Percentiles rank a stretch among this genome's conserved stretches.
These are phyloP conservation scores for Linurgus olivaceus DNA, from an alignment of 2,797 vertebrate species.

Conservation along the genomic window DNA sequence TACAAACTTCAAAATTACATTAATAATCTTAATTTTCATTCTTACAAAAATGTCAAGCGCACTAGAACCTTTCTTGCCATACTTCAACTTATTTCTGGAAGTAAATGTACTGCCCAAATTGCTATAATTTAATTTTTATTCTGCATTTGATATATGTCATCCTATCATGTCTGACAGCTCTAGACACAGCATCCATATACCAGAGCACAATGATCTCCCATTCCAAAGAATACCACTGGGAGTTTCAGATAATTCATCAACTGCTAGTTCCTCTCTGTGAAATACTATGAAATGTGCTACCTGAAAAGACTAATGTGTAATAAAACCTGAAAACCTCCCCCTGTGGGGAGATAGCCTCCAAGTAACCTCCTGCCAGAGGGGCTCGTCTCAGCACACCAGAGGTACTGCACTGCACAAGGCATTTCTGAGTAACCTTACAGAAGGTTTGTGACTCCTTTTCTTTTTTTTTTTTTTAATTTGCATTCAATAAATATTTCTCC, in stretches of 20 bases:
- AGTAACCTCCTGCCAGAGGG: background rate
- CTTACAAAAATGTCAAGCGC: background rate
- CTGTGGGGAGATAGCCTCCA: background rate
- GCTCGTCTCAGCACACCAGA: background rate
- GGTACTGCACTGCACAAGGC: background rate
- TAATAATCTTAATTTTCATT: background rate
- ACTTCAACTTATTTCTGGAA: background rate
- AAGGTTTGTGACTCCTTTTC: background rate
- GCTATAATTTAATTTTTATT: background rate
- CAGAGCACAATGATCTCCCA: background rate
- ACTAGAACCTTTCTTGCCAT: background rate
- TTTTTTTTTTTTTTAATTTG: background rate
- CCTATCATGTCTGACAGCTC: background rate
- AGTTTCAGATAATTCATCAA: background rate
- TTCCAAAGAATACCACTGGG: background rate
- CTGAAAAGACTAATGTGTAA: background rate
- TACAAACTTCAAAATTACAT: background rate
- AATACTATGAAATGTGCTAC: background rate
- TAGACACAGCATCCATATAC: background rate
- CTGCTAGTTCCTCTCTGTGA: background rate
- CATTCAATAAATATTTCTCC: background rate
- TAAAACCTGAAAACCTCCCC: background rate
- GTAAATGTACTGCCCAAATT: background rate
- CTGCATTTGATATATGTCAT: background rate
- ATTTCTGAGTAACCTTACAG: background rate